Base-by-base conservation (phyloP, 2,888 invertebrate genomes). In the Troides aeacus region DNA sequence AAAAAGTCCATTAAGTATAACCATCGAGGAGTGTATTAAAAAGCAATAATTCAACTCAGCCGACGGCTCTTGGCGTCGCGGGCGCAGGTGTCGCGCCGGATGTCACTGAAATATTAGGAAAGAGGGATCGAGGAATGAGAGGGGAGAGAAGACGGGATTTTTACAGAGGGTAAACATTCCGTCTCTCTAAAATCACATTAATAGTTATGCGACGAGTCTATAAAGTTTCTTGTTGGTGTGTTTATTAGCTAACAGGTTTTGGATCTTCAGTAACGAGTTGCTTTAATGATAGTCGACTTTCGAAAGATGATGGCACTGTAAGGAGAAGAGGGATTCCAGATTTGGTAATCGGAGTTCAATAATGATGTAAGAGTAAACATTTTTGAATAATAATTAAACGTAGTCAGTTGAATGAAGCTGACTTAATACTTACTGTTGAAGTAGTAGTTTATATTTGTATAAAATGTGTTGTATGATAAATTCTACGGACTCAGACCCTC, bases 51-150 rank as follows among this genome's bases (percentile, higher is more conserved):
- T 89, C 83, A 74, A 68, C 18, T 71, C 69, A 61, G 64, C 64
- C 50, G 72, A 68, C 72, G 71, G 72, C 64, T 72, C n/a, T 70
- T 73, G 74, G 74, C 77, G 79, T 83, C 89, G 86, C 83, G 69
- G 50, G 88, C 89, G 92, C 92, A 92, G 91, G 92, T 92, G 92
- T 87, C 83, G 74, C 80, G 82, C 89, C 92, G 92, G 92, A 92
- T 88, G 84, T 81, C 81, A 81, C 88, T 89, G 90, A 87, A 90
- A 85, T 78, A 74, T 71, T 72, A 71, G 64, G 72, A 69, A 68
- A 58, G 70, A 72, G 72, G 71, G 69, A n/a, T 53, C n/a, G 53
- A 8, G 53, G 64, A 72, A 68, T 67, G 59, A 68, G 72, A 72
- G 71, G 69, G 73, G 73, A 72, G 74, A 71, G 23, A 42, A 1